These are phyloP conservation scores for Drosophila ironensis DNA, from an alignment of 1,140 invertebrate species.

Conservation along the genomic window DNA sequence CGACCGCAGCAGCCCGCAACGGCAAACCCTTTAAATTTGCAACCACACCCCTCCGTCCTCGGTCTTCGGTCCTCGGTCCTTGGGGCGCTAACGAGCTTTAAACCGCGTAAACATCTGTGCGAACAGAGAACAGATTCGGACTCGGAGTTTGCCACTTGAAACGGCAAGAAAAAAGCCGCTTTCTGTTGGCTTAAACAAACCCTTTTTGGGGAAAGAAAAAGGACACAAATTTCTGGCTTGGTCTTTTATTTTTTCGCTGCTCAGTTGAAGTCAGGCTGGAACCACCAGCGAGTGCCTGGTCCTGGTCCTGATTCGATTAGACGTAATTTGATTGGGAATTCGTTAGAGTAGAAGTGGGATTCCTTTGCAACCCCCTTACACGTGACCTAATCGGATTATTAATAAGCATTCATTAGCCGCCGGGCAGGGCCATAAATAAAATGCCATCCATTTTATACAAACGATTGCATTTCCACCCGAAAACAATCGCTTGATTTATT, in stretches of 20 bases:
- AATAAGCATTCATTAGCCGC: slow-evolving; percentile 65
- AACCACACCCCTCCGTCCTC: slow-evolving; percentile 1
- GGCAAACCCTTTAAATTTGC: no score
- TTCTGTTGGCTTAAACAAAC: slow-evolving; percentile 10
- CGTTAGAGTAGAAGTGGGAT: slow-evolving; percentile 21
- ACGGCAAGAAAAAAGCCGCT: slow-evolving; percentile 25
- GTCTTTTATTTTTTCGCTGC: slow-evolving; percentile 9
- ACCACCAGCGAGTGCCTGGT: slow-evolving; percentile 20
- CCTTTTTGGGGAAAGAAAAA: background rate
- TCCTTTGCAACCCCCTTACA: background rate
- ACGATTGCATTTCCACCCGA: slow-evolving; percentile 48
- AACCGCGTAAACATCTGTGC: slow-evolving; percentile 68
- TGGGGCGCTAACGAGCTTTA: slow-evolving; percentile 57
- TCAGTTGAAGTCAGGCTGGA: slow-evolving; percentile 17
- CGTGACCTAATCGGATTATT: slow-evolving; percentile 58
- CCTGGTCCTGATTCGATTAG: slow-evolving; percentile 31
- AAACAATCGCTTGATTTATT: slow-evolving; percentile 66
- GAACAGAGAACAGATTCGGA: slow-evolving; percentile 51
- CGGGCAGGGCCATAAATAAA: slow-evolving; percentile 56
- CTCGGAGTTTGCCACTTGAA: background rate
- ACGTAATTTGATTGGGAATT: slow-evolving; percentile 39
- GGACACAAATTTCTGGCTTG: slow-evolving; percentile 24
- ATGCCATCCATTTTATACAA: slow-evolving; percentile 63
- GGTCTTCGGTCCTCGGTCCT: background rate
- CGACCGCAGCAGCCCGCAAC: slow-evolving; percentile 29